Evolutionary conservation across 1,140 invertebrate genomes (phyloP).

Genomic region (Pseudachorutes palmiensis): DNA sequence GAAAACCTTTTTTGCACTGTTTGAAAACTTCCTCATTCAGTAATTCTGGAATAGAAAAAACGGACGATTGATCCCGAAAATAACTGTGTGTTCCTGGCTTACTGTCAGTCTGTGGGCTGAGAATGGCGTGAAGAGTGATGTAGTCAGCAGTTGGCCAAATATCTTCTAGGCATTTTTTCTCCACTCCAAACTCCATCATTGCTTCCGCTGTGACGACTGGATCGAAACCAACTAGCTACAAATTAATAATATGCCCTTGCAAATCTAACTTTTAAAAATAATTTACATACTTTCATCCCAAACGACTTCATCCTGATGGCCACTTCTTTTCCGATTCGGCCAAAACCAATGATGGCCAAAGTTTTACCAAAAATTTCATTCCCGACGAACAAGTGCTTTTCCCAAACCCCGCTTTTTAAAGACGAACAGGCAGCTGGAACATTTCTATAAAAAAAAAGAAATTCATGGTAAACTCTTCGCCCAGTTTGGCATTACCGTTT

Average conservation of each 20-base stretch:
- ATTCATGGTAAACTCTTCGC: too few species aligned
- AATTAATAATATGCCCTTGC: too few species aligned
- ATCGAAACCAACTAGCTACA: conserved; percentile 80
- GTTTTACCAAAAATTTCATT: conserved; percentile 84
- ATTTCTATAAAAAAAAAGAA: too few species aligned
- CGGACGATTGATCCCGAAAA: too few species aligned
- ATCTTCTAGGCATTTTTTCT: conserved; percentile 67
- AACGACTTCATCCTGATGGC: conserved; percentile 86
- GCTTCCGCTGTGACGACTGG: conserved; percentile 72
- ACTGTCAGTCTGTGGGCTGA: conserved; percentile 88
- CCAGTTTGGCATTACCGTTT: not conserved
- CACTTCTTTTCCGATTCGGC: conserved; percentile 90
- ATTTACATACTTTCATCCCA: conserved; percentile 93
- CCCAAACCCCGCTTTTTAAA: conserved; percentile 84
- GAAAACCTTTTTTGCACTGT: conserved; percentile 79
- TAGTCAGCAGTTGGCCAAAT: conserved; percentile 91
- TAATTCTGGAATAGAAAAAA: conserved; percentile 74
- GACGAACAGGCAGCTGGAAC: conserved; percentile 73
- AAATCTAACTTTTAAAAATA: too few species aligned
- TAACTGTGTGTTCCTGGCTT: too few species aligned
- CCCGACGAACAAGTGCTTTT: conserved; percentile 80
- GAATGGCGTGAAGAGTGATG: conserved; percentile 92
- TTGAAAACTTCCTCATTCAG: conserved; percentile 67
- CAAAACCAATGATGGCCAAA: conserved; percentile 85
- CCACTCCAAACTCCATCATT: conserved; percentile 63